These are phyloP conservation scores for Drosophila triauraria DNA, from an alignment of 1,140 invertebrate species.

Conservation along the genomic window DNA sequence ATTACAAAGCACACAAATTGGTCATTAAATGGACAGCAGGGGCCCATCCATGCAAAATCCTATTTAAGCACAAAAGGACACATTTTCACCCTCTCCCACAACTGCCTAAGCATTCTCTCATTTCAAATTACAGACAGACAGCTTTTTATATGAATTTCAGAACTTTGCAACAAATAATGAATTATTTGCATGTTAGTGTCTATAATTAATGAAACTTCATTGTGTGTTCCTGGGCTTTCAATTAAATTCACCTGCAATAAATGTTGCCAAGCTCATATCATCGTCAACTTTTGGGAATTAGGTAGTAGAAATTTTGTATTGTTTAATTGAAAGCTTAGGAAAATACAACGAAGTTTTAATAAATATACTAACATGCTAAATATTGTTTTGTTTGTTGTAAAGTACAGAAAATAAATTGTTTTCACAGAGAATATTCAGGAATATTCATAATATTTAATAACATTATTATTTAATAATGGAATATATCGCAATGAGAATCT, in stretches of 20 bases:
- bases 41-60: not conserved
- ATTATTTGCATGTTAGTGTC: conserved; percentile 1
- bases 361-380: not conserved
- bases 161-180: too few species aligned
- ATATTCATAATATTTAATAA: too few species aligned
- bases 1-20: conserved; percentile 26
- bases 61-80: not conserved
- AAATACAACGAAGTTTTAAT: conserved; percentile 2
- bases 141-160: too few species aligned
- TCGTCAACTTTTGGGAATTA: too few species aligned
- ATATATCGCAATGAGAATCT: too few species aligned
- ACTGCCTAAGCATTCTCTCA: too few species aligned
- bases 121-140: too few species aligned
- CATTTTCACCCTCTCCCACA: not conserved
- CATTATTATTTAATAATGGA: too few species aligned
- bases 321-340: conserved; percentile 1
- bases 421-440: too few species aligned
- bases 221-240: conserved; percentile 4
- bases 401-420: too few species aligned
- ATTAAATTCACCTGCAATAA: conserved; percentile 5
- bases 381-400: not conserved
- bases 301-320: too few species aligned
- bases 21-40: conserved; percentile 10
- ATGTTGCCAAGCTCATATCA: too few species aligned
- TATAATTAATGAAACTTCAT: conserved; percentile 5